Percentiles rank a stretch among this genome's conserved stretches.
Evolutionary conservation across 2,888 invertebrate genomes (phyloP).

Genomic region (Acanthosepion esculentum): DNA sequence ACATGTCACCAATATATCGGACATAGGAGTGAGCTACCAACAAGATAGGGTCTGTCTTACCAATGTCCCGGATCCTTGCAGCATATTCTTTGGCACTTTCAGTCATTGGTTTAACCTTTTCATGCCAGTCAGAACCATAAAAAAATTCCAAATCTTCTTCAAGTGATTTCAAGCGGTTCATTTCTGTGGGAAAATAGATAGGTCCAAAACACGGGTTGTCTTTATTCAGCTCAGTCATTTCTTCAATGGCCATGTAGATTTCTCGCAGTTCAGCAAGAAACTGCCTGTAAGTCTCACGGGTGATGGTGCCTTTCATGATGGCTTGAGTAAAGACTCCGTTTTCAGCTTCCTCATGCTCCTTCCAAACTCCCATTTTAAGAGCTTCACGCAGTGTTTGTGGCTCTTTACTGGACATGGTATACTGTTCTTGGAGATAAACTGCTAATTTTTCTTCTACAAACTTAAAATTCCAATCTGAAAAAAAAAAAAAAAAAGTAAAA

Average conservation of each 20-base stretch:
- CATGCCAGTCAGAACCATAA: conserved; percentile 56
- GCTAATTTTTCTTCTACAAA: background rate
- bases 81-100: conserved; percentile 54
- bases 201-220: conserved; percentile 52
- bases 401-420: background rate
- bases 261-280: conserved; percentile 58
- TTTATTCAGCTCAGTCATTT: conserved; percentile 51
- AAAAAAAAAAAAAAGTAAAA: background rate
- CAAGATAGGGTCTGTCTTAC: conserved; percentile 52
- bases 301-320: conserved; percentile 51
- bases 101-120: conserved; percentile 50
- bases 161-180: conserved; percentile 54
- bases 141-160: conserved; percentile 57
- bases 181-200: conserved; percentile 51
- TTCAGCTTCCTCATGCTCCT: conserved; percentile 52
- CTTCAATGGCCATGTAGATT: conserved; percentile 58
- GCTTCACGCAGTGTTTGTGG: background rate
- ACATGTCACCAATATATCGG: conserved; percentile 61
- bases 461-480: background rate
- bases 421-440: background rate
- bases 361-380: background rate
- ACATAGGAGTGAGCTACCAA: conserved; percentile 57
- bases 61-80: conserved; percentile 52
- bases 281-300: conserved; percentile 49
- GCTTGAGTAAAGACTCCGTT: conserved; percentile 50